phyloP scores from a whole-genome alignment of 2,888 invertebrate species.

The Lucinisca nassula region DNA sequence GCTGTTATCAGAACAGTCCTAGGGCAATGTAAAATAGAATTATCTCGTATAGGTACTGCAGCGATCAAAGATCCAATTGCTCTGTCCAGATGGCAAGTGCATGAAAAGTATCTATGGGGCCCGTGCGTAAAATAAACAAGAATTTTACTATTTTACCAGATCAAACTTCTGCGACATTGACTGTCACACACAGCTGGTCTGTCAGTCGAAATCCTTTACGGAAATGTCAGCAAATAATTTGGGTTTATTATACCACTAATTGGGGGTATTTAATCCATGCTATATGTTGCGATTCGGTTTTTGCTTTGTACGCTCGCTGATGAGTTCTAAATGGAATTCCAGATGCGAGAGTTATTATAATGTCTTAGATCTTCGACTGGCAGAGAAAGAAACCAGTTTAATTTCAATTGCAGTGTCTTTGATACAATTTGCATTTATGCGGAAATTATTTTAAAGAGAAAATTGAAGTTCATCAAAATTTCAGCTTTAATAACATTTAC shows the following conservation, averaged over 20 bases:
- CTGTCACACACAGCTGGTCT: neutral
- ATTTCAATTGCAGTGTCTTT: neutral
- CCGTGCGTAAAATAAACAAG: neutral
- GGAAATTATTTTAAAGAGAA: no score
- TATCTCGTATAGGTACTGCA: no score
- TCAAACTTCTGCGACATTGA: neutral
- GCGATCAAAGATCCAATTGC: no score
- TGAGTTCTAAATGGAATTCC: neutral
- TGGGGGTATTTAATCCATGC: constrained; percentile 61
- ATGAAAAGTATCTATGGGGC: neutral
- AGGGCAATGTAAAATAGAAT: no score
- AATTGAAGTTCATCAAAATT: no score
- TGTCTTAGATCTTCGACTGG: neutral
- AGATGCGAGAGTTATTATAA: neutral
- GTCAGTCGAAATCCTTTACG: no score
- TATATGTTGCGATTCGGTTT: constrained; percentile 55
- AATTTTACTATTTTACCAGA: neutral
- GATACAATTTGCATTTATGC: neutral
- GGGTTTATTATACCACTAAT: constrained; percentile 62
- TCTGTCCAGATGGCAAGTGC: neutral
- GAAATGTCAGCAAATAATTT: constrained; percentile 62
- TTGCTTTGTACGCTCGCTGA: neutral
- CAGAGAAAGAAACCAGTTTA: neutral
- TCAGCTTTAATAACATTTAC: no score
- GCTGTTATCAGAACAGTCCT: no score